Conservation (phyloP, 2,113 vertebrate species). For the Chlamydotis undulata region DNA sequence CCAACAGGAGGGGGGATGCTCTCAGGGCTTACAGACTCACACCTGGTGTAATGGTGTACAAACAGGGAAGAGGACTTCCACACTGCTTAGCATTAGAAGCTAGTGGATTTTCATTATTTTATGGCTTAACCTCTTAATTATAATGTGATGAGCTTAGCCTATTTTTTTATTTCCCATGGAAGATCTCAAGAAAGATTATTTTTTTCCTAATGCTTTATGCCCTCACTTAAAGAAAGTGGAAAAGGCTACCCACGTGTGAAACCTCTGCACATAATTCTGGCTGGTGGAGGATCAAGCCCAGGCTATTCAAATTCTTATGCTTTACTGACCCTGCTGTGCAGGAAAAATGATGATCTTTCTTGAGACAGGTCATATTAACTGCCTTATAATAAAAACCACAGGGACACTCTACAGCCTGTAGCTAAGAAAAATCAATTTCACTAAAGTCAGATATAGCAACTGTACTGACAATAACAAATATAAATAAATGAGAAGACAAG, state of each 20-base stretch:
- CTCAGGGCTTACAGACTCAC: fast-evolving
- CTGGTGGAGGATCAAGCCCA: neutral
- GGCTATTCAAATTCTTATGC: neutral
- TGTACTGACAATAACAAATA: conserved; percentile 18
- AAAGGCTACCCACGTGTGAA: neutral
- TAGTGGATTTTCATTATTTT: neutral
- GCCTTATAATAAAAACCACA: conserved; percentile 28
- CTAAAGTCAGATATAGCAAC: neutral
- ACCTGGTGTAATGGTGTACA: fast-evolving
- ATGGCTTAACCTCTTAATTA: neutral
- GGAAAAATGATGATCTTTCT: neutral
- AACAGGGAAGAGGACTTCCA: neutral
- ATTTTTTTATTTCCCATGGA: neutral
- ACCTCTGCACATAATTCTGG: neutral
- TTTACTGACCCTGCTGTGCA: neutral
- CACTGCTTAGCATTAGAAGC: neutral
- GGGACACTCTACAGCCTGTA: neutral
- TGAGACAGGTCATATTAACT: conserved; percentile 24
- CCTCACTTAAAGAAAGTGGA: neutral
- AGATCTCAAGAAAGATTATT: neutral
- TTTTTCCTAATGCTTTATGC: neutral
- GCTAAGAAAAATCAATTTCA: conserved; percentile 30
- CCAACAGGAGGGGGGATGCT: fast-evolving
- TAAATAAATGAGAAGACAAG: conserved; percentile 38
- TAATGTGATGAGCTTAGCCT: neutral